Conservation (phyloP, 2,888 invertebrate species). For the Chalcis sispes region DNA sequence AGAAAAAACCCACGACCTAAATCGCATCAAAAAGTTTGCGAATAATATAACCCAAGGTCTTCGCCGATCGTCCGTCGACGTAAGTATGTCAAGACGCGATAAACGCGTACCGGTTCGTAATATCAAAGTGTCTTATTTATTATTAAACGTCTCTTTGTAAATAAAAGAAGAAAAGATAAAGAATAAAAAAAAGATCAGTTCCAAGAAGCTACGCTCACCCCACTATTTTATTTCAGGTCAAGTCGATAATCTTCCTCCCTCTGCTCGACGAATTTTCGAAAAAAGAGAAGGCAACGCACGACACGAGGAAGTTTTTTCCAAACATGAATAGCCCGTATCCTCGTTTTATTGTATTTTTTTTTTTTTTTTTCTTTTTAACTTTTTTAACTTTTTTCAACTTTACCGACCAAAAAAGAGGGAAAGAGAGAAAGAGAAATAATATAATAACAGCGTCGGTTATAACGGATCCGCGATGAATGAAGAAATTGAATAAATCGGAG, state of each 20-base stretch:
- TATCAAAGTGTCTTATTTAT: too few relatives aligned
- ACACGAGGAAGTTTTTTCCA: constrained; percentile 12
- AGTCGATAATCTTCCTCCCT: constrained; percentile 21
- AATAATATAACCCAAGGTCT: not conserved
- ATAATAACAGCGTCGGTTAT: too few relatives aligned
- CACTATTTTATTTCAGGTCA: constrained; percentile 30
- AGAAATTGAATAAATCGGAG: too few relatives aligned
- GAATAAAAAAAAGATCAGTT: constrained; percentile 15
- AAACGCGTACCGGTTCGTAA: not conserved
- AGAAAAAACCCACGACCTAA: not conserved
- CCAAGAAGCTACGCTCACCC: constrained; percentile 14
- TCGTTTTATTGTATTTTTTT: not conserved
- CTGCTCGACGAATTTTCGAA: not conserved
- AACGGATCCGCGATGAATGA: too few relatives aligned
- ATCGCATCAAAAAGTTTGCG: not conserved
- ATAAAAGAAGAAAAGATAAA: not conserved
- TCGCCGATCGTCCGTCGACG: constrained; percentile 24
- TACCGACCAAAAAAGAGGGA: not conserved
- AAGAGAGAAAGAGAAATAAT: constrained; percentile 5
- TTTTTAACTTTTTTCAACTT: not conserved
- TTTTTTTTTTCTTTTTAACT: not conserved
- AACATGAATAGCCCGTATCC: too few relatives aligned
- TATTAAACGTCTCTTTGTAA: not conserved
- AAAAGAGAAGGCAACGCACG: constrained; percentile 10
- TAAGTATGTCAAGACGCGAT: constrained; percentile 21